Evolutionary conservation across 2,113 vertebrate genomes (phyloP).

Genomic region (Nicator chloris): DNA sequence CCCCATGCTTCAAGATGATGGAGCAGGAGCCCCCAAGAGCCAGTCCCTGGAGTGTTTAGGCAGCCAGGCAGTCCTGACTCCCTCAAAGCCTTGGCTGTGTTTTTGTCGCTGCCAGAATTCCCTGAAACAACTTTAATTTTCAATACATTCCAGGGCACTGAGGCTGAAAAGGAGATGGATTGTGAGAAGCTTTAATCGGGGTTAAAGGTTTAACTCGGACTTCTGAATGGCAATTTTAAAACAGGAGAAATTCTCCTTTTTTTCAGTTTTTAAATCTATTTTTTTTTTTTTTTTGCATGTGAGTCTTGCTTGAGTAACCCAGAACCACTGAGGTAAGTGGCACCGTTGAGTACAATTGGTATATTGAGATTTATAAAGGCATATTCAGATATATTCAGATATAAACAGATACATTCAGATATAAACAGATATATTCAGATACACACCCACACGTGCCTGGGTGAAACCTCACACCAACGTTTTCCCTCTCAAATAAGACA

Average conservation of each 20-base stretch:
- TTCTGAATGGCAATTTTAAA: neutral
- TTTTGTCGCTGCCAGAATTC: neutral
- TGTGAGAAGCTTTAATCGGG: neutral
- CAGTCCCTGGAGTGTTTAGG: neutral
- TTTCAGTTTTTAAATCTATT: neutral
- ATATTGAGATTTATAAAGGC: neutral
- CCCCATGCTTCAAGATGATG: rapidly evolving
- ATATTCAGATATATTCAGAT: neutral
- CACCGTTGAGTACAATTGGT: no score
- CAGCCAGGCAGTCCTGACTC: neutral
- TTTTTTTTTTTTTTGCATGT: neutral
- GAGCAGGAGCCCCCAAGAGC: neutral
- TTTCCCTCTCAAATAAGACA: neutral
- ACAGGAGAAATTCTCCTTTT: neutral
- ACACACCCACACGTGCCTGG: neutral
- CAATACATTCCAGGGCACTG: neutral
- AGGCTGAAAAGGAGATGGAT: neutral
- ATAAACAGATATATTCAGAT: no score
- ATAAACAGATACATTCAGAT: neutral
- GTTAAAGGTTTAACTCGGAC: neutral
- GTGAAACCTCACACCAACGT: neutral
- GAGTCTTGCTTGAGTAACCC: neutral
- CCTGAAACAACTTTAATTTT: neutral
- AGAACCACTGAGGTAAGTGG: neutral
- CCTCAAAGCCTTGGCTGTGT: neutral